Evolutionary conservation across 1,140 invertebrate genomes (phyloP), one percentile per base, ranked within the genome.

Genomic region (Hylaeus volcanicus): DNA sequence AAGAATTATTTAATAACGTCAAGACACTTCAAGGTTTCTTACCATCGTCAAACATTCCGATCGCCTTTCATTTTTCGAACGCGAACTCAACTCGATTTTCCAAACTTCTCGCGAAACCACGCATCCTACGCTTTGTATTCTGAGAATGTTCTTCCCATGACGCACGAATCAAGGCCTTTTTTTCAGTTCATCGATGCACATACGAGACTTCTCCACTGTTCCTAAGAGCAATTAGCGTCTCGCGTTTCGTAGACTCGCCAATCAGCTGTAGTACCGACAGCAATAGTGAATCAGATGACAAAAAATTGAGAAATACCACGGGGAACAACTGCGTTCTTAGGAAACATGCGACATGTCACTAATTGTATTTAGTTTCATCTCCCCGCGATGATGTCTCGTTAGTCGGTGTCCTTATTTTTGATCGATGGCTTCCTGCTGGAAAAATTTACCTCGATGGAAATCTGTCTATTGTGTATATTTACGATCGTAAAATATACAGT

Each of bases 251-350:
- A 45, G 4, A 45, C 4, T 1, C 26, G 43, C 41, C 43, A 15
- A 84, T 76, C 74, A 39, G 0, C 6, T 71, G n/a, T 73, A 84
- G 80, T 72, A 51, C 61, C 69, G 60, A 58, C 45, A 5, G 39
- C 5, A 6, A 48, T 60, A 60, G 61, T 81, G 73, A 81, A 60
- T 84, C 68, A 81, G 1, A 0, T 3, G 26, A 48, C 15, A 55
- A 12, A 8, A 64, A n/a, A 51, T 43, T 15, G 15, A 45, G 58
- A 55, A 12, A 11, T 12, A 56, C 9, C 8, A 1, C 15, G 14
- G 51, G 48, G 45, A 77, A 81, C 37, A 48, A 74, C 71, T 15
- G 39, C 11, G 1, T 48, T 64, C 64, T 56, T 9, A 41, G 48
- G 45, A 39, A 84, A 74, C 26, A 3, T 26, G 37, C 48, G 37